phyloP scores from a whole-genome alignment of 2,888 invertebrate species.

The Deilephila porcellus region DNA sequence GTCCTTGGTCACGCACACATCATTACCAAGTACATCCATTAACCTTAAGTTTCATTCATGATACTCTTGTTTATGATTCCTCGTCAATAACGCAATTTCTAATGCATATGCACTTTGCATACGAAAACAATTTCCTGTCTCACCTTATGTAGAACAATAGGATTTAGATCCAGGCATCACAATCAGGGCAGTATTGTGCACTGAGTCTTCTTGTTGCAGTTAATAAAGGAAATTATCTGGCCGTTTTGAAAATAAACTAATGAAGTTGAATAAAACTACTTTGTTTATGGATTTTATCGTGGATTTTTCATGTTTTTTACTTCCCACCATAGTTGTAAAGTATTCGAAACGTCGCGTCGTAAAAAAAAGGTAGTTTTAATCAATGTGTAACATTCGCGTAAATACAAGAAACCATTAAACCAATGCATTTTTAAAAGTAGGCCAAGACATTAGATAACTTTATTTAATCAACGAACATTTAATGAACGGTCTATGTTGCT shows the following conservation, averaged over 20 bases:
- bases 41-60: constrained; percentile 6
- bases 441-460: too few relatives aligned
- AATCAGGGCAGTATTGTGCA: constrained; percentile 70
- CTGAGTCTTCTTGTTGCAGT: constrained; percentile 26
- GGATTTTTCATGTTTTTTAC: too few relatives aligned
- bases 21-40: neutral
- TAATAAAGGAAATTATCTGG: neutral
- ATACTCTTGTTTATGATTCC: neutral
- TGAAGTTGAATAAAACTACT: neutral
- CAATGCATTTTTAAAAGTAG: too few relatives aligned
- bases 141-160: constrained; percentile 72
- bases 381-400: too few relatives aligned
- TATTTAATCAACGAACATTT: too few relatives aligned
- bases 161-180: constrained; percentile 64
- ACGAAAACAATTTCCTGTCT: constrained; percentile 58
- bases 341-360: too few relatives aligned
- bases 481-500: too few relatives aligned
- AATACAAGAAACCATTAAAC: too few relatives aligned
- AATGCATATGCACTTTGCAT: constrained; percentile 54
- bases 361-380: too few relatives aligned
- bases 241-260: neutral
- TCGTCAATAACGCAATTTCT: constrained; percentile 17
- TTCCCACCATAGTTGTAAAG: too few relatives aligned
- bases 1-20: neutral
- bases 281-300: too few relatives aligned